A percentile compares a stretch with the other conserved stretches of the same genome.
Evolutionary conservation across 1,140 invertebrate genomes (phyloP).

Genomic region (Neotoxoptera formosana): DNA sequence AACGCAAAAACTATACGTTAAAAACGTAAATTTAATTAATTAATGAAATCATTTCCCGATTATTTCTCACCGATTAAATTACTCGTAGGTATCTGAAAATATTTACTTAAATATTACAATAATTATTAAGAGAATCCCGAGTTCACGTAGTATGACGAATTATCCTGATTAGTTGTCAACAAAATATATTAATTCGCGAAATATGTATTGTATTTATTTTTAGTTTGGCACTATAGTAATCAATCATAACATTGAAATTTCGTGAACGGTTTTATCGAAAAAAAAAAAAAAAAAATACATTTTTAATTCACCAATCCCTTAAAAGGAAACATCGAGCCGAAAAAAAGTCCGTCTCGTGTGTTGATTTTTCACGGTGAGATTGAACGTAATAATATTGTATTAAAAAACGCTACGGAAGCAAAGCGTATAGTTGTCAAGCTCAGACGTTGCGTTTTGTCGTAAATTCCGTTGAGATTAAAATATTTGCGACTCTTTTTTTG

Average conservation of each 20-base stretch:
- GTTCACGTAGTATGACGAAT: background rate
- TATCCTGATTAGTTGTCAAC: background rate
- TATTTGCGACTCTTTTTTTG: too few relatives aligned
- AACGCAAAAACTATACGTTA: background rate
- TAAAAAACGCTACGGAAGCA: background rate
- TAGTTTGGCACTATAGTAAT: background rate
- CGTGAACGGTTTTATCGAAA: background rate
- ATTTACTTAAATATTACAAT: background rate
- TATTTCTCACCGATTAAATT: background rate
- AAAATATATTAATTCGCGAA: background rate
- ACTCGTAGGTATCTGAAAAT: background rate
- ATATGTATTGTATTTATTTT: too few relatives aligned
- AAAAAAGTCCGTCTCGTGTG: background rate
- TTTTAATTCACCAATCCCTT: background rate
- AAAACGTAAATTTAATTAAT: background rate
- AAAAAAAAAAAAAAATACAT: background rate
- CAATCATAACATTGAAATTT: background rate
- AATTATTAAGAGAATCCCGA: background rate
- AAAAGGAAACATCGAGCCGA: background rate
- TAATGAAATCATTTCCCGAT: background rate
- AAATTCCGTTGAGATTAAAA: background rate
- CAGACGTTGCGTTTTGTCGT: background rate
- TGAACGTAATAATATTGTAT: background rate
- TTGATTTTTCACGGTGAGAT: background rate
- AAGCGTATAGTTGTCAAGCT: background rate